phyloP scores from a whole-genome alignment of 64 coral and sea anemone species.

The Porites lutea region DNA sequence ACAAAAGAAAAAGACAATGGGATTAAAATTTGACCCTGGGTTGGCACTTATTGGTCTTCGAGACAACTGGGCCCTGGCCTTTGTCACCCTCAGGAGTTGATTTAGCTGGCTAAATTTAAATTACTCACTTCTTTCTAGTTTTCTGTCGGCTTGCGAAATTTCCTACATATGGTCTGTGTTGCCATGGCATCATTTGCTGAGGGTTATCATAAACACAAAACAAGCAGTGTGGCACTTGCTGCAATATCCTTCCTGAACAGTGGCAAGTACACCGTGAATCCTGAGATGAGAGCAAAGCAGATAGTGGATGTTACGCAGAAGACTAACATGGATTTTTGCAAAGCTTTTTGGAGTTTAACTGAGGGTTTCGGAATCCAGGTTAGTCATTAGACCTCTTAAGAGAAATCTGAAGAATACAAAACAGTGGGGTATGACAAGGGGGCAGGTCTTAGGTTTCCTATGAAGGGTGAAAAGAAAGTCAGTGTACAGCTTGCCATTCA shows the following conservation, averaged over 20 bases:
- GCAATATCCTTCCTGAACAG: conserved; percentile 85
- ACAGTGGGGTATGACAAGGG: too few species aligned
- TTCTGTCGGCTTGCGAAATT: conserved; percentile 66
- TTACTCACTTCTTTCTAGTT: conserved; percentile 60
- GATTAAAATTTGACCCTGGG: too few species aligned
- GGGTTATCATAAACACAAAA: conserved; percentile 86
- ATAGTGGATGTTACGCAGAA: conserved; percentile 84
- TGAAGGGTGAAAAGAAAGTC: too few species aligned
- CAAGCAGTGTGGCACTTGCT: conserved; percentile 62
- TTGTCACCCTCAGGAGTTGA: too few species aligned
- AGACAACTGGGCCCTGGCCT: too few species aligned
- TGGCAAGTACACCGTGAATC: conserved; percentile 95
- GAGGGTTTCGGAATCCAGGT: conserved; percentile 96
- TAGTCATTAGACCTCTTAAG: background rate
- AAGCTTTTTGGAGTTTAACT: conserved; percentile 98
- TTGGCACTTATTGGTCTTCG: too few species aligned
- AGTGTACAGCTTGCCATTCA: too few species aligned
- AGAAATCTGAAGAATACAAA: too few species aligned
- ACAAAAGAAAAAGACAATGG: too few species aligned
- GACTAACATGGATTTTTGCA: conserved; percentile 94
- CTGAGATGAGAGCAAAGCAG: conserved; percentile 96
- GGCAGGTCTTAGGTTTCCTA: too few species aligned
- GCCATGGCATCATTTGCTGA: conserved; percentile 99
- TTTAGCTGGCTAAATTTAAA: too few species aligned
- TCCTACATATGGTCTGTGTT: conserved; percentile 90